phyloP scores from a whole-genome alignment of 1,140 invertebrate species.

The Hyles euphorbiae region DNA sequence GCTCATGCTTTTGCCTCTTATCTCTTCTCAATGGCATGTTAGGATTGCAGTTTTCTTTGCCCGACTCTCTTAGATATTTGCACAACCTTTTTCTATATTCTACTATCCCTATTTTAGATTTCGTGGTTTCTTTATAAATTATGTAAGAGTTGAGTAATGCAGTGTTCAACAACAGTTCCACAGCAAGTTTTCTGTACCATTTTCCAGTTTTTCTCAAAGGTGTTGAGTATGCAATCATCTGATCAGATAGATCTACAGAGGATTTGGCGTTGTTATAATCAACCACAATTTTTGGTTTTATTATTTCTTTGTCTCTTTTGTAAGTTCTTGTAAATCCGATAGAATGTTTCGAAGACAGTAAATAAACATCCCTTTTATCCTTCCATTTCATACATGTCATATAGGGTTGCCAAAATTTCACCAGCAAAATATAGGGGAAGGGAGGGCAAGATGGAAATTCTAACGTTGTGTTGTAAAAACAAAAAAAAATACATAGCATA shows the following conservation, averaged over 20 bases:
- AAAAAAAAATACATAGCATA: conserved; percentile 1
- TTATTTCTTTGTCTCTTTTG: conserved; percentile 19
- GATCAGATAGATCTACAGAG: conserved; percentile 46
- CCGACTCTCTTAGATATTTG: too few species aligned
- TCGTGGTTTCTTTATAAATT: too few species aligned
- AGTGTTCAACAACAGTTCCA: too few species aligned
- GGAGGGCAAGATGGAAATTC: neutral
- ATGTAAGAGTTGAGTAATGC: too few species aligned
- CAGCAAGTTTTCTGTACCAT: too few species aligned
- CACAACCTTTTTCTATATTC: too few species aligned
- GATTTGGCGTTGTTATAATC: conserved; percentile 49
- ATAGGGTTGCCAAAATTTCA: neutral
- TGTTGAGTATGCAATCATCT: conserved; percentile 41
- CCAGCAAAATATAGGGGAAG: neutral
- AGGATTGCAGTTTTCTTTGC: too few species aligned
- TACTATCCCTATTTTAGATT: too few species aligned
- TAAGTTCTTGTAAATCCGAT: neutral
- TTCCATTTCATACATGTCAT: conserved; percentile 55
- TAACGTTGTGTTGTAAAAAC: conserved; percentile 2
- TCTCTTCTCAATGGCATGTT: too few species aligned
- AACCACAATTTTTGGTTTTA: conserved; percentile 20
- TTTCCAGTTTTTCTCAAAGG: conserved; percentile 30
- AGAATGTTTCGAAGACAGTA: too few species aligned
- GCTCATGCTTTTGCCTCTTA: too few species aligned
- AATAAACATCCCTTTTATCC: too few species aligned